Conservation (phyloP, 2,888 invertebrate species). For the Drosophila ezoana region DNA sequence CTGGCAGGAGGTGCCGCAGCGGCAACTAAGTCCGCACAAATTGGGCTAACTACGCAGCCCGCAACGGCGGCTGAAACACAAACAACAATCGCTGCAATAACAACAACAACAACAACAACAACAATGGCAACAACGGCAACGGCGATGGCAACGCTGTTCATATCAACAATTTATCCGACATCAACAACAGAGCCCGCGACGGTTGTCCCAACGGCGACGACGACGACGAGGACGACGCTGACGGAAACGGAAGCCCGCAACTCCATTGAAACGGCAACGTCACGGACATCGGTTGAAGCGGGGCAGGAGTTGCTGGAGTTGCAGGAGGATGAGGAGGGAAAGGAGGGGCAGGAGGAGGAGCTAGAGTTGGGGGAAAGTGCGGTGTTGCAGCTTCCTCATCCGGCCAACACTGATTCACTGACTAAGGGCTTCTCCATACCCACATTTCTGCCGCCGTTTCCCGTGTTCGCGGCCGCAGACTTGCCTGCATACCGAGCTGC, state of each 20-base stretch:
- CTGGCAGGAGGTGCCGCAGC: constrained; percentile 24
- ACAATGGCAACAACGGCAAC: constrained; percentile 9
- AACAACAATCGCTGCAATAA: constrained; percentile 33
- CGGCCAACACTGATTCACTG: constrained; percentile 76
- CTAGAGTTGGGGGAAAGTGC: constrained; percentile 20
- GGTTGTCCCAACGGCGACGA: constrained; percentile 6
- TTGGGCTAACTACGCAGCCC: constrained; percentile 67
- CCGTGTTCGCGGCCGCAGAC: constrained; percentile 81
- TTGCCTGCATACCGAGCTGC: constrained; percentile 77
- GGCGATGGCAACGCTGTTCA: constrained; percentile 52
- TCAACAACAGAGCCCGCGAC: constrained; percentile 37
- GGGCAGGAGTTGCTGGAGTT: not conserved
- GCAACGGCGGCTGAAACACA: constrained; percentile 35
- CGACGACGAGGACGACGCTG: constrained; percentile 9
- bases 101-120: constrained; percentile 11
- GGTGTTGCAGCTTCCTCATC: constrained; percentile 48
- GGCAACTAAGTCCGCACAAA: constrained; percentile 68
- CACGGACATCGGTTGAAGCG: constrained; percentile 3
- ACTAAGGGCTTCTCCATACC: constrained; percentile 83
- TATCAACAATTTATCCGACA: constrained; percentile 71
- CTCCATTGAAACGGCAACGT: constrained; percentile 63
- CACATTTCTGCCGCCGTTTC: constrained; percentile 82
- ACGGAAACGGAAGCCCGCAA: constrained; percentile 71
- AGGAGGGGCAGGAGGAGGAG: not conserved
- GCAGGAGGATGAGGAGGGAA: not conserved